Conservation (phyloP, 1,140 invertebrate species). For the Temnothorax nylanderi region DNA sequence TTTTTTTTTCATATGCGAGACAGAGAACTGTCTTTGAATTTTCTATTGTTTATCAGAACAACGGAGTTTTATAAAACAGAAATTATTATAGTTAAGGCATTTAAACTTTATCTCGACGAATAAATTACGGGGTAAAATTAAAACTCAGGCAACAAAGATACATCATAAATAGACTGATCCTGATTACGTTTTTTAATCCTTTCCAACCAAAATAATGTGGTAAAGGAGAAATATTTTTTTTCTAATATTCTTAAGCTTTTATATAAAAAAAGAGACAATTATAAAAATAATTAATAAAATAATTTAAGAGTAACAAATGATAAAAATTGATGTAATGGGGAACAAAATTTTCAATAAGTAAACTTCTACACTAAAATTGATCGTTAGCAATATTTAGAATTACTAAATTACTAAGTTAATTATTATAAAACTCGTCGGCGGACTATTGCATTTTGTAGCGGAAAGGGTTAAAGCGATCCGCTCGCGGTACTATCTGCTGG, state of each 20-base stretch:
- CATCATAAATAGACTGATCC: background rate
- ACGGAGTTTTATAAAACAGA: background rate
- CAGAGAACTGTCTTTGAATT: slow-evolving; percentile 6
- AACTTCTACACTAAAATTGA: background rate
- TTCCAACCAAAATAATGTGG: background rate
- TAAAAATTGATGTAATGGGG: background rate
- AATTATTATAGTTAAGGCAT: background rate
- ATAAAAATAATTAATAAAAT: background rate
- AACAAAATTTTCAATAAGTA: background rate
- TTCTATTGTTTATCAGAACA: background rate
- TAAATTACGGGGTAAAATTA: background rate
- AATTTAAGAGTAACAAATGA: background rate
- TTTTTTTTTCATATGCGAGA: background rate
- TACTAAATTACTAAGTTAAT: slow-evolving; percentile 10
- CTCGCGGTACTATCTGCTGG: slow-evolving; percentile 33
- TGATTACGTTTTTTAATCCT: background rate
- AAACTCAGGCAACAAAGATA: background rate
- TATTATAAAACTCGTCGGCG: background rate
- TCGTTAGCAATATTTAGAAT: background rate
- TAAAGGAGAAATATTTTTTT: background rate
- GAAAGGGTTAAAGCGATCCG: slow-evolving; percentile 2
- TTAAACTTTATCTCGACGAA: background rate
- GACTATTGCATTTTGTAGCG: background rate
- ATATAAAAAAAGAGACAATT: background rate
- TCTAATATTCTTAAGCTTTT: background rate